Base-by-base conservation (phyloP, 2,888 invertebrate species). In the Formica aserva region DNA sequence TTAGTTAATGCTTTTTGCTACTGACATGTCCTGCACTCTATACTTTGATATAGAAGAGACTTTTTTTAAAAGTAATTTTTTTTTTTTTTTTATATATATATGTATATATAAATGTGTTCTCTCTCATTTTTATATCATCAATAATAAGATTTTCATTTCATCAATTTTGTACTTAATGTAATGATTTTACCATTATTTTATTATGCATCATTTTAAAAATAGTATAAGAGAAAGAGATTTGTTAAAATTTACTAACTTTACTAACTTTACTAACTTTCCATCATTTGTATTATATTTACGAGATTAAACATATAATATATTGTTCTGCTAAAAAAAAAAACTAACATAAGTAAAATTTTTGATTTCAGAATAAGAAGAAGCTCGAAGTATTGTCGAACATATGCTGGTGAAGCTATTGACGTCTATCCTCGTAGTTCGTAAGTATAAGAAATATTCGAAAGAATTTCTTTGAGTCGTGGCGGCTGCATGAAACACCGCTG, bases 401-500 rank as follows among this genome's bases (percentile, higher is more conserved):
- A 52, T 13, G 5, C n/a, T 69, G 9, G 22, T 41, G 32, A 57
- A 26, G 55, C 6, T 29, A n/a, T 15, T n/a, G 69, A 22, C 9
- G 72, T 78, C 38, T 45, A 71, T 29, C 57, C 29, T 69, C 22
- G 41, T 71, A 57, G 41, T 60, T 60, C 18, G 67, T 80, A 80
- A 80, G 60, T 72, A 72, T 15, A n/a, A 72, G 8, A 72, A 72
- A 80, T 80, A 80, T 80, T 72, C 84, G 86, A 90, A 90, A 91
- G 92, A 92, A 92, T 92, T 92, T 91, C 90, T 80, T 83, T 85
- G 89, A 90, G 87, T 90, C 84, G 87, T 84, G 87, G 88, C 88
- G 91, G 91, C 92, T 92, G 92, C 90, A 93, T 94, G 94, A 94
- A 94, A 91, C 93, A 93, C 93, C 92, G 93, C 92, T 94, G 94